Conservation (phyloP, 2,113 vertebrate species). For the Ceyx margarethae region DNA sequence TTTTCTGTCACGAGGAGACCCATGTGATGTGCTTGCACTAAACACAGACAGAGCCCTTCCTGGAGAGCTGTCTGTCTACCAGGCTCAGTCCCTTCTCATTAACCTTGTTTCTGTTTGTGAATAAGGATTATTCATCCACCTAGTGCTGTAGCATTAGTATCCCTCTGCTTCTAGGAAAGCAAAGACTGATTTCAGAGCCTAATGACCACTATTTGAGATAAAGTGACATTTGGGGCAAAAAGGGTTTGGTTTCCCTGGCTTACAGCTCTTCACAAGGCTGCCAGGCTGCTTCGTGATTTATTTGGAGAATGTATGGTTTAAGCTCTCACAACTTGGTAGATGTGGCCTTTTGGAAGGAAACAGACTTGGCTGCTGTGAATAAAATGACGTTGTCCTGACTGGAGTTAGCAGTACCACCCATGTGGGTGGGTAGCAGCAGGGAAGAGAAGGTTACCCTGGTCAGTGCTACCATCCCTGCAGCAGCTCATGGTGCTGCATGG, state of each 20-base stretch:
- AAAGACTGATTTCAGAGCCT: neutral
- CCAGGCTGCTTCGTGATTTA: neutral
- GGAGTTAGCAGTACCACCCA: neutral
- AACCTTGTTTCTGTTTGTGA: neutral
- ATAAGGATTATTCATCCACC: neutral
- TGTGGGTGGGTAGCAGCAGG: neutral
- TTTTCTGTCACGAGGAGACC: neutral
- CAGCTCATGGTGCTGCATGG: rapidly evolving
- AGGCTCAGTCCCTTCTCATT: neutral
- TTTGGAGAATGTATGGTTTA: neutral
- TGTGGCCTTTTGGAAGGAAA: neutral
- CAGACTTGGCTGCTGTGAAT: neutral
- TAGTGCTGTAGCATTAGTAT: neutral
- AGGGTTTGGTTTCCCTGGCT: neutral
- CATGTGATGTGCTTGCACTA: neutral
- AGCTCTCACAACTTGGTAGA: neutral
- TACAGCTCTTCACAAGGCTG: neutral
- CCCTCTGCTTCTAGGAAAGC: neutral
- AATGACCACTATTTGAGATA: neutral
- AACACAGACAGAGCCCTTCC: neutral
- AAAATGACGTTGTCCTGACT: neutral
- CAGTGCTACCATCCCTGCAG: neutral
- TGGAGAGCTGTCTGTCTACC: neutral
- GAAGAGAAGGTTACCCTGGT: neutral
- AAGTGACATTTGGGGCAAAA: neutral